phyloP scores from a whole-genome alignment of 2,888 invertebrate genomes.

The Pollenia angustigena region DNA sequence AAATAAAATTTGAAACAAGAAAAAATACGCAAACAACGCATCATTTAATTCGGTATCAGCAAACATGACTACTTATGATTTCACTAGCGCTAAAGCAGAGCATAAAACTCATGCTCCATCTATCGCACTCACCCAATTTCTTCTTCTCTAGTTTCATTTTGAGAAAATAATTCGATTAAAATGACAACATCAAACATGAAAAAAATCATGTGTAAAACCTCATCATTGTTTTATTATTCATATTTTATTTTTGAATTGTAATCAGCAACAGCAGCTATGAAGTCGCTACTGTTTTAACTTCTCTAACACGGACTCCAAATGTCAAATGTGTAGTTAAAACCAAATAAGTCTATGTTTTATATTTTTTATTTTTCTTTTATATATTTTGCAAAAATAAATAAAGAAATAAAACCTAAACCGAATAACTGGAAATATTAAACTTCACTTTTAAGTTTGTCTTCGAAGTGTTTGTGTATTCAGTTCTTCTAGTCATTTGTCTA shows the following conservation, averaged over 20 bases:
- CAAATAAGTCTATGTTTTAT: conserved; percentile 28
- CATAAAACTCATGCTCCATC: conserved; percentile 19
- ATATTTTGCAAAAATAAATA: conserved; percentile 5
- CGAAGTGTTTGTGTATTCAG: not conserved
- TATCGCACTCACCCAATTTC: conserved; percentile 54
- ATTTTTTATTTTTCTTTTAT: not conserved
- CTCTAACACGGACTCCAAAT: not conserved
- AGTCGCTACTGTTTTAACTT: conserved; percentile 11
- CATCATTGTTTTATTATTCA: not conserved
- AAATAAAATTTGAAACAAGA: conserved; percentile 12
- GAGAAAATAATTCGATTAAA: conserved; percentile 41
- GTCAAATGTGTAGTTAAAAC: conserved; percentile 19
- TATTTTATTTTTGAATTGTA: conserved; percentile 10
- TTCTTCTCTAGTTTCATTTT: conserved; percentile 30
- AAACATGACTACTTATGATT: conserved; percentile 41
- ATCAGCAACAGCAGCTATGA: conserved; percentile 1
- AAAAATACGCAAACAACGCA: not conserved
- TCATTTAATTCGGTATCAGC: conserved; percentile 28
- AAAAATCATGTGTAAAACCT: conserved; percentile 41
- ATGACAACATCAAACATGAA: conserved; percentile 30
- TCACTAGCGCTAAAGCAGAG: conserved; percentile 3
- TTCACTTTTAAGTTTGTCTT: conserved; percentile 1
- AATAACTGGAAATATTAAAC: conserved; percentile 55
- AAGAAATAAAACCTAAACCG: not conserved
- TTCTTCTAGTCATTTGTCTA: conserved; percentile 8